Percentiles rank a stretch among this genome's conserved stretches.
Conservation (phyloP, 2,113 vertebrate species). For the Psilopsiagon aurifrons region DNA sequence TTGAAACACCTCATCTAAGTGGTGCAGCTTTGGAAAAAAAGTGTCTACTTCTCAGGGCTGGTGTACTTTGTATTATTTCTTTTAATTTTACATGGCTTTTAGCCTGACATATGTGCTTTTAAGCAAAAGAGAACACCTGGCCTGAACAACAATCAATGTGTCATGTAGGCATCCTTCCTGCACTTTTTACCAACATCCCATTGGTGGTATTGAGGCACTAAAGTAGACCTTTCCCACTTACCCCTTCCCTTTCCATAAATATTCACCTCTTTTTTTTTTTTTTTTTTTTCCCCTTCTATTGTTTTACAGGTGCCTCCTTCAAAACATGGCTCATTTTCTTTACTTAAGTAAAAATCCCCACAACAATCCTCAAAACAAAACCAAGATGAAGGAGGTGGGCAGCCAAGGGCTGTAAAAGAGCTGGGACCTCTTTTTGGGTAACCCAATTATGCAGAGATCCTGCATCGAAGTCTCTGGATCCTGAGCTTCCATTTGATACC, state of each 20-base stretch:
- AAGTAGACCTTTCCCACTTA: background rate
- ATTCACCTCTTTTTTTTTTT: background rate
- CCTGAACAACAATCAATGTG: background rate
- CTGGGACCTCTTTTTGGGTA: slow-evolving; percentile 47
- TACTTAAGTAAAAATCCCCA: background rate
- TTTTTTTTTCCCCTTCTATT: background rate
- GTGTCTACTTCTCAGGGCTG: background rate
- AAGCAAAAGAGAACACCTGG: background rate
- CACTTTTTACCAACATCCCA: background rate
- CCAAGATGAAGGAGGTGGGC: background rate
- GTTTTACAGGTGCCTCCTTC: background rate
- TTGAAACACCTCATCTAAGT: background rate
- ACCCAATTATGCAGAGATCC: slow-evolving; percentile 65
- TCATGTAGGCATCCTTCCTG: fast-evolving
- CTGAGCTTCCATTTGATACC: slow-evolving; percentile 76
- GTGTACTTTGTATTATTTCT: background rate
- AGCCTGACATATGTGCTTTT: background rate
- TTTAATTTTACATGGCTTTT: background rate
- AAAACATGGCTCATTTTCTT: background rate
- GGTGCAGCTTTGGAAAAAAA: background rate
- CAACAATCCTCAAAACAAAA: background rate
- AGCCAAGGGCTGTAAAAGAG: slow-evolving; percentile 18
- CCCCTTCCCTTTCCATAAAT: background rate
- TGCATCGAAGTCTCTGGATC: slow-evolving; percentile 70
- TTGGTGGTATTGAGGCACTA: fast-evolving